A percentile compares a stretch with the other conserved stretches of the same genome.
phyloP scores from a whole-genome alignment of 2,888 invertebrate species.

The Drosophila mercatorum region DNA sequence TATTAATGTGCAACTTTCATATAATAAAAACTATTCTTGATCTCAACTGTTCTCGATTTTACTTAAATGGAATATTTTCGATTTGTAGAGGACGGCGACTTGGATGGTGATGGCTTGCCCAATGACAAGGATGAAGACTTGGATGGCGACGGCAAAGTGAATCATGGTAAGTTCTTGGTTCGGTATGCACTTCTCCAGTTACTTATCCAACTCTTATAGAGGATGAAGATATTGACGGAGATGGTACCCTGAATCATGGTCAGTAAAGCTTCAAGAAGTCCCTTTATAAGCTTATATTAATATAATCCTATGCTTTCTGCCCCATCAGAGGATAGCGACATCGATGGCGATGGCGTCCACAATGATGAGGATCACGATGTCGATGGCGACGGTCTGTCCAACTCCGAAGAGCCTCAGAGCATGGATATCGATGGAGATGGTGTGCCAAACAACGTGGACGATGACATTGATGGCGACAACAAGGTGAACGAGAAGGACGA shows the following conservation, averaged over 20 bases:
- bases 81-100: slow-evolving; percentile 77
- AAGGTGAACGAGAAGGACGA: slow-evolving; percentile 82
- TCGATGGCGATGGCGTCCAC: slow-evolving; percentile 84
- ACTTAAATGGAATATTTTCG: background rate
- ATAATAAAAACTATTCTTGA: slow-evolving; percentile 9
- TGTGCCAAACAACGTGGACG: slow-evolving; percentile 60
- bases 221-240: slow-evolving; percentile 75
- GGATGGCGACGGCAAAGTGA: slow-evolving; percentile 79
- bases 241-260: slow-evolving; percentile 65
- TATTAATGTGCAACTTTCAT: slow-evolving; percentile 5
- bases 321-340: slow-evolving; percentile 81
- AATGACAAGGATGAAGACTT: slow-evolving; percentile 79
- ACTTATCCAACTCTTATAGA: slow-evolving; percentile 20
- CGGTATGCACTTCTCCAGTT: background rate
- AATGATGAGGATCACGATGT: slow-evolving; percentile 71
- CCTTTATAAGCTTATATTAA: background rate
- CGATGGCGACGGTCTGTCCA: slow-evolving; percentile 66
- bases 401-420: slow-evolving; percentile 62
- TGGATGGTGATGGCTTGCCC: slow-evolving; percentile 84
- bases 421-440: slow-evolving; percentile 68
- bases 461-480: slow-evolving; percentile 83
- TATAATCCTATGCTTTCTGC: background rate
- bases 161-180: slow-evolving; percentile 59
- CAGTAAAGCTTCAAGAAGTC: slow-evolving; percentile 41
- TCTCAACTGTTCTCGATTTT: too few relatives aligned